A percentile compares a stretch with the other conserved stretches of the same genome.
Evolutionary conservation across 2,797 vertebrate species (phyloP).

Genomic region (Smutsia temminckii): DNA sequence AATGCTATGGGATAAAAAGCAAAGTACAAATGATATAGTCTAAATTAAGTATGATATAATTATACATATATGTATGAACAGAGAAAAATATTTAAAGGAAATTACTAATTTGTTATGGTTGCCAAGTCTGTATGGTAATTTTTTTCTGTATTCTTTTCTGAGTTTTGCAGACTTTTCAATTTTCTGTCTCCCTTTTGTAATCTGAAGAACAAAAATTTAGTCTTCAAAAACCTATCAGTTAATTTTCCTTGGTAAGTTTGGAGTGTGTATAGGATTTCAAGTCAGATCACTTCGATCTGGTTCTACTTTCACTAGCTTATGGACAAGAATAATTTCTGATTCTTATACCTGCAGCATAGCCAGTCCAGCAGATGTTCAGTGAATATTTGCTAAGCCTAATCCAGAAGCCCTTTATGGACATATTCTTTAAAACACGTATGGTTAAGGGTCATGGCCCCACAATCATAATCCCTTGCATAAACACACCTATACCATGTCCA

Average conservation of each 20-base stretch:
- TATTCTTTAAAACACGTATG: not conserved
- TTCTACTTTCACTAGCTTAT: not conserved
- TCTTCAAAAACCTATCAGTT: not conserved
- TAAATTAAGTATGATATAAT: not conserved
- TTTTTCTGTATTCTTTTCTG: not conserved
- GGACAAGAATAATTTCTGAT: not conserved
- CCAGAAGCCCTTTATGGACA: not conserved
- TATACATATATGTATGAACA: not conserved
- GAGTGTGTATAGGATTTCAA: not conserved
- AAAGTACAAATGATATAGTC: not conserved
- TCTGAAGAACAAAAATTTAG: not conserved
- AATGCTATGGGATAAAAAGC: not conserved
- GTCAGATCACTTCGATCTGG: not conserved
- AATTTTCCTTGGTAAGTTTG: not conserved
- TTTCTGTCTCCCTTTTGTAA: not conserved
- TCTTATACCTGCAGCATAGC: not conserved
- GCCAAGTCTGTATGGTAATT: not conserved
- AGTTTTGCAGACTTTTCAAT: not conserved
- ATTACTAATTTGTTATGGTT: not conserved
- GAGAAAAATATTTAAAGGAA: not conserved
- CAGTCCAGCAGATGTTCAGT: not conserved
- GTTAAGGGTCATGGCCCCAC: not conserved
- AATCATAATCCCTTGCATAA: not conserved
- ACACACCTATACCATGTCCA: not conserved
- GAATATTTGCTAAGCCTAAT: not conserved